Conservation (phyloP, 2,797 vertebrate genomes). For the Staurois parvus region DNA sequence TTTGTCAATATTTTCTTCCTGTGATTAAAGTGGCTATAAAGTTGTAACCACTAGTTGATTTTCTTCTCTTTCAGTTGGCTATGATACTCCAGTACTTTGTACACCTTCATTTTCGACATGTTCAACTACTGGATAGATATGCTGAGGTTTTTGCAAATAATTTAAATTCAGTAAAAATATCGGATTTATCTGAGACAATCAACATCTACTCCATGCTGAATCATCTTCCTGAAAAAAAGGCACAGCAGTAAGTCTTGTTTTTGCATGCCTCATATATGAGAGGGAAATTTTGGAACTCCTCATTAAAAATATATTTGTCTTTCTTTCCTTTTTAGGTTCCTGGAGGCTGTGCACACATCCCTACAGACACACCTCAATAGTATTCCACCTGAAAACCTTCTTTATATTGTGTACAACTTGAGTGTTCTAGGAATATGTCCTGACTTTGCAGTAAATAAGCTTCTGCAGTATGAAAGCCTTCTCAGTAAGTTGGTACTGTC, state of each 20-base stretch:
- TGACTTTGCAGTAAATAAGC: constrained; percentile 74
- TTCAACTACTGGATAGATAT: constrained; percentile 78
- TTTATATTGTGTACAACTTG: constrained; percentile 77
- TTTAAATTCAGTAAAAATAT: constrained; percentile 74
- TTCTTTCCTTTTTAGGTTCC: constrained; percentile 78
- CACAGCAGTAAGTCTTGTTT: constrained; percentile 77
- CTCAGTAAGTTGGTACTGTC: constrained; percentile 76
- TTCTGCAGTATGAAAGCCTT: constrained; percentile 75
- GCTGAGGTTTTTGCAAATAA: constrained; percentile 77
- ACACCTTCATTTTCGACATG: constrained; percentile 77
- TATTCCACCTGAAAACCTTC: constrained; percentile 75
- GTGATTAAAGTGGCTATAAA: no score
- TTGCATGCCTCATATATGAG: not conserved
- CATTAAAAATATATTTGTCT: no score
- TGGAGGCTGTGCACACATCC: constrained; percentile 73
- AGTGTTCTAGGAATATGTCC: constrained; percentile 84
- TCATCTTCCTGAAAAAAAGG: constrained; percentile 72
- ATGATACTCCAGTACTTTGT: constrained; percentile 79
- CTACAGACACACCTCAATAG: constrained; percentile 79
- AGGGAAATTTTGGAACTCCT: no score
- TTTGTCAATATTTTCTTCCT: no score
- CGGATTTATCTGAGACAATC: constrained; percentile 76
- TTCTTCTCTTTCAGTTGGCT: constrained; percentile 75
- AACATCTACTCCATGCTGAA: constrained; percentile 83
- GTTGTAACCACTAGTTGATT: no score